Evolutionary conservation across 1,140 invertebrate species (phyloP).

Genomic region (Ips typographus): DNA sequence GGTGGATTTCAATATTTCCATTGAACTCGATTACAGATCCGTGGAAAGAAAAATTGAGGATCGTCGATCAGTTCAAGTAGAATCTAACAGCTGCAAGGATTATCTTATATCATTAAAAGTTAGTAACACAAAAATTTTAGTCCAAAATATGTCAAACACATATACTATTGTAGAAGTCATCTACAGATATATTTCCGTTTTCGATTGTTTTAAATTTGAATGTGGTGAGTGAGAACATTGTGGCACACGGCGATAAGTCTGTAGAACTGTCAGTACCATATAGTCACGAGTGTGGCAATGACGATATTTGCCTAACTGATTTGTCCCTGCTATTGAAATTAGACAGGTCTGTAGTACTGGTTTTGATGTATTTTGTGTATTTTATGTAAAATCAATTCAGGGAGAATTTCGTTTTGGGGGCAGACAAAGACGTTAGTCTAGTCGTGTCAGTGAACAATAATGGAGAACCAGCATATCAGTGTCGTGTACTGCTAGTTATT

Average conservation of each 20-base stretch:
- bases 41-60: not conserved
- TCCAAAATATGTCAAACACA: too few relatives aligned
- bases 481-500: slow-evolving; percentile 27
- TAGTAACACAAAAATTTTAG: not conserved
- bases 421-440: slow-evolving; percentile 29
- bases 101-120: slow-evolving; percentile 15
- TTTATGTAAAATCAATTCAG: not conserved
- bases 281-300: slow-evolving; percentile 30
- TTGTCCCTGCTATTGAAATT: slow-evolving; percentile 5
- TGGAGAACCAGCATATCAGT: slow-evolving; percentile 40
- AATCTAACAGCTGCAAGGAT: slow-evolving; percentile 1
- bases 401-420: slow-evolving; percentile 26
- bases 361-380: not conserved
- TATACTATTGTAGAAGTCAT: not conserved
- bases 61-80: not conserved
- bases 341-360: slow-evolving; percentile 1
- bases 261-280: slow-evolving; percentile 17
- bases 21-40: slow-evolving; percentile 27
- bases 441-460: slow-evolving; percentile 27
- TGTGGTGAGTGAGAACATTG: slow-evolving; percentile 2
- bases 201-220: slow-evolving; percentile 5
- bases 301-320: slow-evolving; percentile 33
- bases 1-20: slow-evolving; percentile 9
- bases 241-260: slow-evolving; percentile 19
- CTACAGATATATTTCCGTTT: slow-evolving; percentile 22